Percentiles rank a stretch among this genome's conserved stretches.
These are phyloP conservation scores for Pasiphila rectangulata DNA, from an alignment of 2,888 invertebrate genomes.

Conservation along the genomic window DNA sequence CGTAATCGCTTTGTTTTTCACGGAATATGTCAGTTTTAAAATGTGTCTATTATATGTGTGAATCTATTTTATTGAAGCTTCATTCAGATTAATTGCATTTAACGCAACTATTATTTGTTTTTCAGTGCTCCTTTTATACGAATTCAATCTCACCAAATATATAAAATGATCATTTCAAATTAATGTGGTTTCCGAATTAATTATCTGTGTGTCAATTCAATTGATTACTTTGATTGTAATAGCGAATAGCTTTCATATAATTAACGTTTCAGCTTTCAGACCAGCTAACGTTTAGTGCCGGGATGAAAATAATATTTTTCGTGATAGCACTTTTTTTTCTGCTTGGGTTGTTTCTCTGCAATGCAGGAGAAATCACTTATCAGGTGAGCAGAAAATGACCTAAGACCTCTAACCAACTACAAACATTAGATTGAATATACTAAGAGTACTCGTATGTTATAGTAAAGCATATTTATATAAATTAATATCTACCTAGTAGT, in stretches of 20 bases:
- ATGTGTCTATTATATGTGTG: too few species aligned
- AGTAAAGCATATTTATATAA: too few species aligned
- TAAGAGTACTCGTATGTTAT: too few species aligned
- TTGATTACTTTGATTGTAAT: not conserved
- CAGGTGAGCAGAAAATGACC: too few species aligned
- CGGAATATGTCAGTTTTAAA: too few species aligned
- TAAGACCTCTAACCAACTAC: too few species aligned
- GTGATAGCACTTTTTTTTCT: constrained; percentile 60
- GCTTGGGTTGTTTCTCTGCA: constrained; percentile 65
- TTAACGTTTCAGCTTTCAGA: constrained; percentile 54
- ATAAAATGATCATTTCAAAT: not conserved
- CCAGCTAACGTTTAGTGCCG: constrained; percentile 51
- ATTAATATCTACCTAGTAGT: not conserved
- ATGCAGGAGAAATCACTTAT: constrained; percentile 71
- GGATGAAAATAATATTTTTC: constrained; percentile 63
- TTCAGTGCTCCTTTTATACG: constrained; percentile 2
- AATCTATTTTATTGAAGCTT: not conserved
- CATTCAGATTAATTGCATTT: not conserved
- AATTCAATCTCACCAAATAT: constrained; percentile 16
- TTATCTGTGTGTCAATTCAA: not conserved
- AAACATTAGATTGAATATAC: too few species aligned
- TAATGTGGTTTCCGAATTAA: not conserved
- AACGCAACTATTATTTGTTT: constrained; percentile 4
- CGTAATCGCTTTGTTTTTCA: constrained; percentile 38
- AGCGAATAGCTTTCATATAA: not conserved